phyloP scores from a whole-genome alignment of 2,888 invertebrate genomes.

The Microctonus brassicae region DNA sequence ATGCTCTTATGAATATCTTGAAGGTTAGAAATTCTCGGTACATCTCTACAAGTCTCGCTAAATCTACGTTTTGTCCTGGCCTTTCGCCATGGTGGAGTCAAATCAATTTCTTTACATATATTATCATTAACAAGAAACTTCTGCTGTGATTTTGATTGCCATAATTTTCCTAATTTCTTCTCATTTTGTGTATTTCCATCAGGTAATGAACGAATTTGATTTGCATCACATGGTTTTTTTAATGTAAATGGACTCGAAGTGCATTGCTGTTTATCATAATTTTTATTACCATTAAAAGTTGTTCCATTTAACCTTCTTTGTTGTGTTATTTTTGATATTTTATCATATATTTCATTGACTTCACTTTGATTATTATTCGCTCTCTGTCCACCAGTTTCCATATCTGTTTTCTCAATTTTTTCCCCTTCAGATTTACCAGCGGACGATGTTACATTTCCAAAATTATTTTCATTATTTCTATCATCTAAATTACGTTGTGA shows the following conservation, averaged over 20 bases:
- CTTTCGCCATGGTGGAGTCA: constrained; percentile 64
- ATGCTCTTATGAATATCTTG: constrained; percentile 61
- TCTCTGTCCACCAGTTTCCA: neutral
- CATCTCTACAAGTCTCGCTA: constrained; percentile 65
- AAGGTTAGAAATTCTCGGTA: constrained; percentile 63
- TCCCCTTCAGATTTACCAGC: neutral
- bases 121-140: constrained; percentile 17
- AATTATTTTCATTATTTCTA: neutral
- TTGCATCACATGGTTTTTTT: constrained; percentile 39
- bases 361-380: constrained; percentile 16
- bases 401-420: constrained; percentile 4
- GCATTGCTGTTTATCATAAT: constrained; percentile 43
- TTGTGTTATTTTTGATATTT: constrained; percentile 58
- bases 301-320: constrained; percentile 64
- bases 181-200: neutral
- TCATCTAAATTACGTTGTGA: neutral
- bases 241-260: constrained; percentile 22
- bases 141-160: constrained; percentile 31
- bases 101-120: constrained; percentile 49
- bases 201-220: neutral
- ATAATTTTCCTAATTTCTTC: neutral
- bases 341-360: constrained; percentile 63
- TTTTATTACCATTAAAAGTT: constrained; percentile 61
- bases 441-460: neutral
- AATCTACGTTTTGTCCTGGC: constrained; percentile 60